Evolutionary conservation across 2,888 invertebrate species (phyloP).

Genomic region (Aleiodes leptofemur): DNA sequence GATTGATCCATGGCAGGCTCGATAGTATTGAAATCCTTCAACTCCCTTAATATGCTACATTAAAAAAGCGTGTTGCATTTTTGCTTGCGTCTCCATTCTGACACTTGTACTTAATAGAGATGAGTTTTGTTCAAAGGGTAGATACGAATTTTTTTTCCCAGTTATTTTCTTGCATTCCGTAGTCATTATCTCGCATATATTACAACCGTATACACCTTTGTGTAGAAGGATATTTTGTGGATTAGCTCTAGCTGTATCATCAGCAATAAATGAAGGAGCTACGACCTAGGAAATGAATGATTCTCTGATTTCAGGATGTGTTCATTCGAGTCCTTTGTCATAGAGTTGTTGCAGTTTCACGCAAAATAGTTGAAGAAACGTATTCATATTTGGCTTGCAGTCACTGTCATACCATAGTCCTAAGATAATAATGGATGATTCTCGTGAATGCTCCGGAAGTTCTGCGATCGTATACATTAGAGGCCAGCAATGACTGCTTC

Average conservation of each 20-base stretch:
- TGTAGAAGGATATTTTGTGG: background rate
- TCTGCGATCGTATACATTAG: conserved; percentile 49
- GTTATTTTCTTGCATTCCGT: conserved; percentile 16
- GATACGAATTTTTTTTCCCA: conserved; percentile 35
- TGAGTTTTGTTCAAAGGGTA: conserved; percentile 34
- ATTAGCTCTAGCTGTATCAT: conserved; percentile 50
- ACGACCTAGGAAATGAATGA: conserved; percentile 32
- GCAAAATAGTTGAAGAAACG: conserved; percentile 44
- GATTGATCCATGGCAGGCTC: conserved; percentile 49
- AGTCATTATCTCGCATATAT: conserved; percentile 49
- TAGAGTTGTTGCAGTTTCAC: conserved; percentile 42
- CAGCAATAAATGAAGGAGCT: conserved; percentile 48
- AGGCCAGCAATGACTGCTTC: conserved; percentile 45
- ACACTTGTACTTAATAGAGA: conserved; percentile 40
- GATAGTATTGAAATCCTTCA: conserved; percentile 49
- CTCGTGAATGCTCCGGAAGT: conserved; percentile 44
- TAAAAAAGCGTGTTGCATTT: conserved; percentile 22
- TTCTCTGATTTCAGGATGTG: conserved; percentile 37
- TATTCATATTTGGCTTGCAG: conserved; percentile 44
- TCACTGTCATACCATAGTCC: conserved; percentile 46
- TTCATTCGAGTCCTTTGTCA: conserved; percentile 41
- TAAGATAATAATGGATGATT: conserved; percentile 40
- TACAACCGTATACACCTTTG: conserved; percentile 42
- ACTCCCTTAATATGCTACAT: conserved; percentile 47
- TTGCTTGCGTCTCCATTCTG: conserved; percentile 49